phyloP scores from a whole-genome alignment of 2,888 invertebrate genomes.

The Chalcosyrphus nemorum region DNA sequence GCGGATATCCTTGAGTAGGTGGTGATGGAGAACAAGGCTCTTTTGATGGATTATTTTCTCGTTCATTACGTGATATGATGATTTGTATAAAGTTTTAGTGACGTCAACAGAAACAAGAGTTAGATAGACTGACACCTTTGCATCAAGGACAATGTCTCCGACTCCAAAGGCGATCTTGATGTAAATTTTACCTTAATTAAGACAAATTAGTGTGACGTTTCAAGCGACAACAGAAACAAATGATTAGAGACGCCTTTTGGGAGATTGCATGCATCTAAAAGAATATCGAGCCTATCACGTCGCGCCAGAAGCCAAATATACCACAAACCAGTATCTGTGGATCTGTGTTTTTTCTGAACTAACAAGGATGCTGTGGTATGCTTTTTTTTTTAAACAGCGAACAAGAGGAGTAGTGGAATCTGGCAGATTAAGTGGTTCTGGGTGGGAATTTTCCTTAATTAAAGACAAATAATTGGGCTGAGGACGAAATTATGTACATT shows the following conservation, averaged over 20 bases:
- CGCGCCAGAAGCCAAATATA: slow-evolving; percentile 8
- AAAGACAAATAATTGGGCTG: not conserved
- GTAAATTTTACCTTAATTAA: slow-evolving; percentile 18
- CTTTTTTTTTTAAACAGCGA: not conserved
- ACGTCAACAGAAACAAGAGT: not conserved
- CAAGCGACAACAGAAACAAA: not conserved
- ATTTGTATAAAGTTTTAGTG: not conserved
- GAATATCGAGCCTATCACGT: not conserved
- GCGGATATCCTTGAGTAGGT: not conserved
- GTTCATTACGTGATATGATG: not conserved
- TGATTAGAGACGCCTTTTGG: not conserved
- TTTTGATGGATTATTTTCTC: slow-evolving; percentile 22
- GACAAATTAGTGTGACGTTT: slow-evolving; percentile 2
- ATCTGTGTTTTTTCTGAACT: not conserved
- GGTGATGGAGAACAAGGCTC: not conserved
- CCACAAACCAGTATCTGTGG: slow-evolving; percentile 10
- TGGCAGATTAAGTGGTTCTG: slow-evolving; percentile 9
- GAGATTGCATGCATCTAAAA: slow-evolving; percentile 1
- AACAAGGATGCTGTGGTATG: not conserved
- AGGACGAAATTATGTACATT: not conserved
- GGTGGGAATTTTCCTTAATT: slow-evolving; percentile 3
- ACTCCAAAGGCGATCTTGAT: not conserved
- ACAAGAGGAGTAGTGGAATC: not conserved
- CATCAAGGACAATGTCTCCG: not conserved
- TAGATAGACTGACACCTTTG: not conserved